Base-by-base conservation (phyloP, 2,113 vertebrate species). In the Vulpes vulpes region DNA sequence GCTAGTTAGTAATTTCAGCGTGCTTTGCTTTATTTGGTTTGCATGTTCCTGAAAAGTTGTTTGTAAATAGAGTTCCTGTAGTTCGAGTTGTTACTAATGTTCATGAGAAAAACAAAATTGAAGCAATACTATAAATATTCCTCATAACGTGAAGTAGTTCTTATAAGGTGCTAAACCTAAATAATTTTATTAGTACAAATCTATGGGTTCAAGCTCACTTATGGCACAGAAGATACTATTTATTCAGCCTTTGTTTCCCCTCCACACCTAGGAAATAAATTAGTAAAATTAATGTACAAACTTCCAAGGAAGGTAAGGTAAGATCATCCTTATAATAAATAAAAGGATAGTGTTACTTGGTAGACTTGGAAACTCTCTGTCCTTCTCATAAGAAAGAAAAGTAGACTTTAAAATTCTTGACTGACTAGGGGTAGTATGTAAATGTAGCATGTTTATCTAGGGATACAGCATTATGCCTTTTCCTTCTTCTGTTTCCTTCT, bases 1-100 rank as follows among this genome's bases (percentile, higher is more conserved):
- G 23, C 95, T 96, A 78, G 92, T 98, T 98, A 96, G 57, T 97
- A 94, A 83, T 90, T 97, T 96, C 60, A 5, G 27, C 84, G 32
- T 88, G 19, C 49, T 71, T 96, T 92, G 43, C 57, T 93, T 92
- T 86, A 30, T 85, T 81, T 49, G n/a, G 5, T 84, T 79, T 82
- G 22, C 74, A 43, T 84, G 25, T 65, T 89, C 73, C 82, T 94
- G n/a, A 64, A 82, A 95, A 89, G 67, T 74, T 83, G 25, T 90
- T 91, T 73, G 19, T 84, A 84, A 93, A 64, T 17, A 60, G 57
- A 69, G 55, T 78, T 88, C 79, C 95, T 93, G 30, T n/a, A 32
- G 20, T 92, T 81, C 55, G 79, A 84, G 27, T 59, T 73, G 62
- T 86, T 91, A 82, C 43, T 62, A 43, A 60, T 20, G 11, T 60